A percentile compares a stretch with the other conserved stretches of the same genome.
phyloP scores from a whole-genome alignment of 2,113 vertebrate species.

The Prionailurus bengalensis region DNA sequence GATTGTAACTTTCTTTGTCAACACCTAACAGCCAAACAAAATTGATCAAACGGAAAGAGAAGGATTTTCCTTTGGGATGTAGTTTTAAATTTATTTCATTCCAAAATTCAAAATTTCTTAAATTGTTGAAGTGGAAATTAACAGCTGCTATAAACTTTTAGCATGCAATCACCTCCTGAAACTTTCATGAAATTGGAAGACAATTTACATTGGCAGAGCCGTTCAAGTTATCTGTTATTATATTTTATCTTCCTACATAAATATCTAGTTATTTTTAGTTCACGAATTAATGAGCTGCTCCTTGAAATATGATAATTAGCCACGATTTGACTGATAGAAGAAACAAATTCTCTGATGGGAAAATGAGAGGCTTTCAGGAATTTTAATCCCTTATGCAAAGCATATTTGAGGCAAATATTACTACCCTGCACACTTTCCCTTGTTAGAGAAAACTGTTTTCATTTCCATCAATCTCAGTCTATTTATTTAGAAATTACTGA shows the following conservation, averaged over 20 bases:
- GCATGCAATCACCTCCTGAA: constrained; percentile 56
- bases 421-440: constrained; percentile 65
- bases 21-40: constrained; percentile 44
- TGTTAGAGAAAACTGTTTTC: constrained; percentile 83
- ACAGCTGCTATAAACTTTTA: constrained; percentile 42
- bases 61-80: neutral
- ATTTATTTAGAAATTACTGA: constrained; percentile 89
- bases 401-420: constrained; percentile 78
- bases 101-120: constrained; percentile 51
- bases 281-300: constrained; percentile 81
- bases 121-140: constrained; percentile 57
- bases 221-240: constrained; percentile 60
- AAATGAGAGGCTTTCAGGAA: constrained; percentile 81
- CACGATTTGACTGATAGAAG: constrained; percentile 76
- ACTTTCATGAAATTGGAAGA: constrained; percentile 62
- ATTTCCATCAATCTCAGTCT: constrained; percentile 86
- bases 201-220: neutral
- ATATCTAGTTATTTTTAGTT: constrained; percentile 80
- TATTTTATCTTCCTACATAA: constrained; percentile 71
- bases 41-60: constrained; percentile 36
- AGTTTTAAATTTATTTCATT: constrained; percentile 62
- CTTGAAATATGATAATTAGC: constrained; percentile 81
- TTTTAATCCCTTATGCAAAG: constrained; percentile 76
- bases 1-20: constrained; percentile 46
- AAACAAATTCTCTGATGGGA: constrained; percentile 75